Conservation (phyloP, 2,797 vertebrate genomes). For the Pseudotriccus pelzelni region DNA sequence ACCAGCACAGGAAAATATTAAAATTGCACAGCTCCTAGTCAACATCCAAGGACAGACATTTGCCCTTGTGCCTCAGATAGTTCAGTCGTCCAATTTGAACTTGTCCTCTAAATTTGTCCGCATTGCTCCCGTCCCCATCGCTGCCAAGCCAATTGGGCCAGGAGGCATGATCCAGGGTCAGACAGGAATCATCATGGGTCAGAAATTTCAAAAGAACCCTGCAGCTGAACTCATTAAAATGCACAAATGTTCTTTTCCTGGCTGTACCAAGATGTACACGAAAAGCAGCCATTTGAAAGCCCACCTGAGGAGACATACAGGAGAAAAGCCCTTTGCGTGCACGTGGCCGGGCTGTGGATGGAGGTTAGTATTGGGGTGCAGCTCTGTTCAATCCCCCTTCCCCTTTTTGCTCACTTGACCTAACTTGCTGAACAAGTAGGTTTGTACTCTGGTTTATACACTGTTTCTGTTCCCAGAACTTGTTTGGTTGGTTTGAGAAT, state of each 20-base stretch:
- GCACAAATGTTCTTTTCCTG: conserved; percentile 95
- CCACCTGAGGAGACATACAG: conserved; percentile 93
- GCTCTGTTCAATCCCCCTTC: background rate
- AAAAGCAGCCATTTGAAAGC: conserved; percentile 98
- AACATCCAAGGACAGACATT: conserved; percentile 97
- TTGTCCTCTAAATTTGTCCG: conserved; percentile 91
- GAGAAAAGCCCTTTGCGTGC: conserved; percentile 96
- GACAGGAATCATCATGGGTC: conserved; percentile 82
- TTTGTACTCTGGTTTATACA: background rate
- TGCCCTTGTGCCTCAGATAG: conserved; percentile 90
- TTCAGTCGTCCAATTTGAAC: conserved; percentile 84
- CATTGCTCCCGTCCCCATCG: conserved; percentile 93
- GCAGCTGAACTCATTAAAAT: conserved; percentile 97
- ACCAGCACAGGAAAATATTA: conserved; percentile 83
- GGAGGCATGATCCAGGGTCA: conserved; percentile 80
- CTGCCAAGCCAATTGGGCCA: conserved; percentile 88
- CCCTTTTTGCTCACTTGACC: background rate
- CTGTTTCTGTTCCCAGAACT: background rate
- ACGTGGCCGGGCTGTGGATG: conserved; percentile 95
- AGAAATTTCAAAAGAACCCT: conserved; percentile 93
- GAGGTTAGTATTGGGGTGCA: conserved; percentile 84
- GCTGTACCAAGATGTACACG: conserved; percentile 97
- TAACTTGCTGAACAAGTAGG: background rate
- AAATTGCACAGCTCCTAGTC: conserved; percentile 91
- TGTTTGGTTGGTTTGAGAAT: background rate